A percentile compares a stretch with the other conserved stretches of the same genome.
phyloP scores from a whole-genome alignment of 2,797 vertebrate species.

The Brotula barbata region DNA sequence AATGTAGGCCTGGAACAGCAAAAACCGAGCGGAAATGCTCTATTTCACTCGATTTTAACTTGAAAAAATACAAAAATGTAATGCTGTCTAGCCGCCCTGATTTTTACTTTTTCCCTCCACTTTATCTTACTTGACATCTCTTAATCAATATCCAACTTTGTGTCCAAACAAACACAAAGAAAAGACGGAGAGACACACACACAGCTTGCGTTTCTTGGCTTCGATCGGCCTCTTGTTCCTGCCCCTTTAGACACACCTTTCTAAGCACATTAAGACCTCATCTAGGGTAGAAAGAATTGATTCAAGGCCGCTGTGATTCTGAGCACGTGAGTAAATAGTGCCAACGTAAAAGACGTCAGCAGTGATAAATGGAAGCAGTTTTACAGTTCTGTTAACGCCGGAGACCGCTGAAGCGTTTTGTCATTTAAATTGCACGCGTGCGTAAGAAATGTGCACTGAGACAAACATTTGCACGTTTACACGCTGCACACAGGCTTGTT shows the following conservation, averaged over 20 bases:
- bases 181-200: constrained; percentile 33
- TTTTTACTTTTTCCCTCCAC: background rate
- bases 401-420: constrained; percentile 15
- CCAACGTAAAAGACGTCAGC: constrained; percentile 40
- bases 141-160: background rate
- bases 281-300: constrained; percentile 67
- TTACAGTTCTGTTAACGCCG: constrained; percentile 52
- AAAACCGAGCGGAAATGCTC: constrained; percentile 8
- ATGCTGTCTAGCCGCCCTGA: background rate
- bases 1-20: constrained; percentile 20
- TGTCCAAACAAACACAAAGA: constrained; percentile 24
- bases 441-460: background rate
- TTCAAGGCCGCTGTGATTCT: constrained; percentile 54
- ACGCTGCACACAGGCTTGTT: background rate
- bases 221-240: constrained; percentile 29
- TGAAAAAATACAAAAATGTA: no score
- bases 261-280: constrained; percentile 68
- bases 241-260: constrained; percentile 60
- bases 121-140: no score
- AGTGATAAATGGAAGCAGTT: constrained; percentile 63
- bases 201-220: constrained; percentile 36
- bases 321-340: constrained; percentile 54
- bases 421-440: constrained; percentile 17
- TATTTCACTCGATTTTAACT: constrained; percentile 9
- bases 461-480: background rate